phyloP scores from a whole-genome alignment of 2,113 vertebrate species.

The Heterocephalus glaber region DNA sequence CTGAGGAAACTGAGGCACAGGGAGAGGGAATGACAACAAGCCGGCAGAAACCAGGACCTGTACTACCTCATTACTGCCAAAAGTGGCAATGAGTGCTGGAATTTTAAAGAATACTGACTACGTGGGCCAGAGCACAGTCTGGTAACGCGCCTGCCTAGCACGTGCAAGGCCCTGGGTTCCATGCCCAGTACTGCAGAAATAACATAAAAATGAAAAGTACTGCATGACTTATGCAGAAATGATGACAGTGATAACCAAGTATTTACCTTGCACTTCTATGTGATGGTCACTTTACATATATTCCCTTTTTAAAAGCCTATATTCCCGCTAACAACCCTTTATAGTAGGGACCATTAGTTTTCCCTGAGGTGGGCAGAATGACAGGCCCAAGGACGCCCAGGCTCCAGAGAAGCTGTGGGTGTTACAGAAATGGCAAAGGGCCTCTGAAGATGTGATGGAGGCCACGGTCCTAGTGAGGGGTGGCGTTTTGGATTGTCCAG shows the following conservation, averaged over 20 bases:
- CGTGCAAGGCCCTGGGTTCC: background rate
- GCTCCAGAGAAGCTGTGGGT: background rate
- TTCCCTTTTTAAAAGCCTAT: background rate
- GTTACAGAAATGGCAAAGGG: background rate
- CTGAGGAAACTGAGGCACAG: slow-evolving; percentile 38
- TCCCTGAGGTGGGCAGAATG: background rate
- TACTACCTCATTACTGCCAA: background rate
- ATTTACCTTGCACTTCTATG: background rate
- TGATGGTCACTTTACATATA: background rate
- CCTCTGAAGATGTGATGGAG: background rate
- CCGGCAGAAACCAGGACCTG: background rate
- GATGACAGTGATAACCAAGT: background rate
- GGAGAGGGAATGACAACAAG: background rate
- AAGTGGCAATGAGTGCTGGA: background rate
- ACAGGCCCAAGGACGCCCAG: fast-evolving
- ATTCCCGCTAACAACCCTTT: background rate
- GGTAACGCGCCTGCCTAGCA: background rate
- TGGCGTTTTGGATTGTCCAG: background rate
- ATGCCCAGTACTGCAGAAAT: background rate
- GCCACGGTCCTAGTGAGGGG: fast-evolving
- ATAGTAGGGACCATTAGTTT: background rate
- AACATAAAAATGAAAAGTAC: background rate
- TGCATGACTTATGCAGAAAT: background rate
- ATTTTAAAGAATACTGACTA: background rate
- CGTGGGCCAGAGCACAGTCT: background rate